Conservation (phyloP, 2,888 invertebrate species). For the Tipula vernalis region DNA sequence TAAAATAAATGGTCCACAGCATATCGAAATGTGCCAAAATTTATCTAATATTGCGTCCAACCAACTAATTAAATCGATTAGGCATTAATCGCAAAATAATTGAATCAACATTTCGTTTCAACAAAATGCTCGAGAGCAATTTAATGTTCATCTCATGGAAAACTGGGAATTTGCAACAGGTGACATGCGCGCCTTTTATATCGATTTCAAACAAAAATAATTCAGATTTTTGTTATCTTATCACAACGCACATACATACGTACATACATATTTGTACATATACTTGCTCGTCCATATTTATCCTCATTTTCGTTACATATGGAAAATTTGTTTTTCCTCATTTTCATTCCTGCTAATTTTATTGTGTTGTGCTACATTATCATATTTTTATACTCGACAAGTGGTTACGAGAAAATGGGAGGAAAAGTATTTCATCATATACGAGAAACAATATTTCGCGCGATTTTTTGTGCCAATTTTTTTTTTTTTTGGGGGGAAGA, state of each 20-base stretch:
- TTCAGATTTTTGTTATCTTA: not conserved
- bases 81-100: not conserved
- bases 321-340: not conserved
- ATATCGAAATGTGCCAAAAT: not conserved
- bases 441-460: not conserved
- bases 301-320: not conserved
- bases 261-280: no score
- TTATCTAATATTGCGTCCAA: not conserved
- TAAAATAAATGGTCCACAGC: not conserved
- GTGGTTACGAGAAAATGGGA: not conserved
- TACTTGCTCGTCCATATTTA: not conserved
- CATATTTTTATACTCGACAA: not conserved
- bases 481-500: not conserved
- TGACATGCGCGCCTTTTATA: constrained; percentile 11
- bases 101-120: not conserved
- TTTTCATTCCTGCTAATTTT: not conserved
- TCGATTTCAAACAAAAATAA: not conserved
- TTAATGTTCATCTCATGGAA: not conserved
- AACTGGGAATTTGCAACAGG: constrained; percentile 10
- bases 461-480: not conserved
- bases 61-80: not conserved
- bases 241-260: not conserved
- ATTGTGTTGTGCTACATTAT: not conserved
- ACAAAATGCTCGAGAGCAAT: not conserved
- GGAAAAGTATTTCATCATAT: not conserved